Conservation (phyloP, 2,113 vertebrate species). For the Eubucco bourcierii region DNA sequence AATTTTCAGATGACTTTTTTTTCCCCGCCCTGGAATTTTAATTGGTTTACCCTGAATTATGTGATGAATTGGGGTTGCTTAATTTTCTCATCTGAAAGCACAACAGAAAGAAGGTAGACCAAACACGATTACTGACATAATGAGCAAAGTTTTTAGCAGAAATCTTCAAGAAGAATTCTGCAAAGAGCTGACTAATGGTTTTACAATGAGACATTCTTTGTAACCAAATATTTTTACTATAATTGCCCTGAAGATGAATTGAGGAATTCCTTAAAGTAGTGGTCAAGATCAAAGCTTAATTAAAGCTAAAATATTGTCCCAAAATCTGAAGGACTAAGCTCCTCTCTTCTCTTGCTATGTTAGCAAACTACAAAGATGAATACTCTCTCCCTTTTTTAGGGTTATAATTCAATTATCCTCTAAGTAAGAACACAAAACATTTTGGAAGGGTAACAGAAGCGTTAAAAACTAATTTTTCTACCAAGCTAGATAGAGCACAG, state of each 20-base stretch:
- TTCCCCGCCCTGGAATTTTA: not conserved
- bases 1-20: not conserved
- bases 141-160: not conserved
- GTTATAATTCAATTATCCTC: not conserved
- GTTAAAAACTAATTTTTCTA: not conserved
- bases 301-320: not conserved
- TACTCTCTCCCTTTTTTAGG: not conserved
- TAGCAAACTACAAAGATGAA: not conserved
- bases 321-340: not conserved
- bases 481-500: not conserved
- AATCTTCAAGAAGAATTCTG: not conserved
- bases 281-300: slow-evolving; percentile 42
- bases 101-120: not conserved
- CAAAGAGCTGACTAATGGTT: slow-evolving; percentile 11
- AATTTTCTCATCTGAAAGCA: slow-evolving; percentile 3
- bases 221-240: slow-evolving; percentile 1
- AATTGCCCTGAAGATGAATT: slow-evolving; percentile 17
- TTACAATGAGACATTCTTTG: not conserved
- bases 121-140: not conserved
- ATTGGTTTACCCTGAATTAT: not conserved
- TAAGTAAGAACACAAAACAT: not conserved
- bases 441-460: not conserved
- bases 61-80: not conserved
- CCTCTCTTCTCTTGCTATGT: not conserved
- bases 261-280: slow-evolving; percentile 4